These are phyloP conservation scores for Psittacula cyanocephala DNA, from an alignment of 2,113 vertebrate species.

Conservation along the genomic window DNA sequence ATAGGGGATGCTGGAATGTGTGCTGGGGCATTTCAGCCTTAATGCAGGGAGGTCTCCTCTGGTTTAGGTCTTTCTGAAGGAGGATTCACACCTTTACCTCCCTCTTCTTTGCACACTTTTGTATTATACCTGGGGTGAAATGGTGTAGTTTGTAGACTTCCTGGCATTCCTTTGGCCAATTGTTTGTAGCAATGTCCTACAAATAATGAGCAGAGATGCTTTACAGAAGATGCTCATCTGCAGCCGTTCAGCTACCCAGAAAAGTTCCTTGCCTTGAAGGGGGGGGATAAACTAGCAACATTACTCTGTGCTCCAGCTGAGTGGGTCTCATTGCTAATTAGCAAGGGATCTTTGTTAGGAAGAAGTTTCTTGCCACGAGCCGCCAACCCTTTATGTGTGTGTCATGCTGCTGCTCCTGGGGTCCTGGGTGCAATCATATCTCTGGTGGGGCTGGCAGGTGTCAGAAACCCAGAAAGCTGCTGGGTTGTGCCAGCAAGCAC, in stretches of 20 bases:
- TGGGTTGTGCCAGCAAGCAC: background rate
- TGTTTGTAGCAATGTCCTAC: background rate
- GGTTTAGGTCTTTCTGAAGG: background rate
- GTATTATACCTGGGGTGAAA: background rate
- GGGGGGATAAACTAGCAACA: background rate
- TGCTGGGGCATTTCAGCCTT: background rate
- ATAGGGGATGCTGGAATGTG: background rate
- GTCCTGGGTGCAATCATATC: background rate
- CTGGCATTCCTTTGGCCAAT: background rate
- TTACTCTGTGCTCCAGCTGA: background rate
- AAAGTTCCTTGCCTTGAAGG: background rate
- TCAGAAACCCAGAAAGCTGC: background rate
- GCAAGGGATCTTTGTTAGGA: background rate
- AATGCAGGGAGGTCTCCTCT: background rate
- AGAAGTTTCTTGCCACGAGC: background rate
- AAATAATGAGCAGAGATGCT: background rate
- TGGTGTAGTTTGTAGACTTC: background rate
- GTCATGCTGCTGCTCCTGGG: background rate
- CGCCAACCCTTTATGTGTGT: background rate
- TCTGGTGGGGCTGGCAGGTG: background rate
- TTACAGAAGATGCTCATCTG: background rate
- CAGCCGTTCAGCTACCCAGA: background rate
- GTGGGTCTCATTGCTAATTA: background rate
- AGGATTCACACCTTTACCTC: background rate
- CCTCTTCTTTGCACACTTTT: background rate